Percentiles rank a stretch among this genome's conserved stretches.
Conservation (phyloP, 1,140 invertebrate species). For the Conopomorpha cramerella region DNA sequence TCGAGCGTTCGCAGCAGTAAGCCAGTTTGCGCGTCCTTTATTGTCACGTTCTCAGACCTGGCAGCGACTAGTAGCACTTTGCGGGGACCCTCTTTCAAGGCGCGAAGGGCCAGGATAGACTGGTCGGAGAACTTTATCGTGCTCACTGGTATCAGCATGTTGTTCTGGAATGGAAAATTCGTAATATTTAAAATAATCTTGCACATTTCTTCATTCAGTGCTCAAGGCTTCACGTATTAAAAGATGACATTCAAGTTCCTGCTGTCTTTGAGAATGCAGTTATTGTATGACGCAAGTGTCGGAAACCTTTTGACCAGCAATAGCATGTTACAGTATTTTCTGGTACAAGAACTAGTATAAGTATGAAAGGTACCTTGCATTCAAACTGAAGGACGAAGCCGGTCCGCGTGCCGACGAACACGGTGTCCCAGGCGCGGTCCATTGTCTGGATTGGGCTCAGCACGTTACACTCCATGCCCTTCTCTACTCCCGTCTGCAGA, state of each 20-base stretch:
- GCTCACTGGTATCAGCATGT: conserved; percentile 57
- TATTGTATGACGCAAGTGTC: too few species aligned
- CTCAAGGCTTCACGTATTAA: too few species aligned
- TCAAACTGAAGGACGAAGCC: conserved; percentile 65
- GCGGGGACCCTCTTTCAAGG: conserved; percentile 68
- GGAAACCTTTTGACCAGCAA: too few species aligned
- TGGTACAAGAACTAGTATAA: too few species aligned
- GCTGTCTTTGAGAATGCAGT: too few species aligned
- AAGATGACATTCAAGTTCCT: too few species aligned
- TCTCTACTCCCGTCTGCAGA: conserved; percentile 59
- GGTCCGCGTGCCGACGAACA: conserved; percentile 66
- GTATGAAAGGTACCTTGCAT: too few species aligned
- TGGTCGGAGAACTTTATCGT: conserved; percentile 64
- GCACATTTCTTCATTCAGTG: too few species aligned
- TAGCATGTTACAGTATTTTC: too few species aligned
- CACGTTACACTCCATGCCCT: conserved; percentile 53
- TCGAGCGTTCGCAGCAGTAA: conserved; percentile 65
- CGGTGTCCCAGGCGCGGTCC: conserved; percentile 64
- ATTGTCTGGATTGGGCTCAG: conserved; percentile 67
- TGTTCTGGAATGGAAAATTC: conserved; percentile 50
- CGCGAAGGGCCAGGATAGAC: conserved; percentile 67
- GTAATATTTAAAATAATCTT: too few species aligned
- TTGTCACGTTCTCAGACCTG: conserved; percentile 66
- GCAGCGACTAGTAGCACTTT: conserved; percentile 70
- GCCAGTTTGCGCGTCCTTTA: conserved; percentile 68